Evolutionary conservation across 2,113 vertebrate genomes (phyloP), one percentile per base, ranked within the genome.

Genomic region (Mystacornis crossleyi): DNA sequence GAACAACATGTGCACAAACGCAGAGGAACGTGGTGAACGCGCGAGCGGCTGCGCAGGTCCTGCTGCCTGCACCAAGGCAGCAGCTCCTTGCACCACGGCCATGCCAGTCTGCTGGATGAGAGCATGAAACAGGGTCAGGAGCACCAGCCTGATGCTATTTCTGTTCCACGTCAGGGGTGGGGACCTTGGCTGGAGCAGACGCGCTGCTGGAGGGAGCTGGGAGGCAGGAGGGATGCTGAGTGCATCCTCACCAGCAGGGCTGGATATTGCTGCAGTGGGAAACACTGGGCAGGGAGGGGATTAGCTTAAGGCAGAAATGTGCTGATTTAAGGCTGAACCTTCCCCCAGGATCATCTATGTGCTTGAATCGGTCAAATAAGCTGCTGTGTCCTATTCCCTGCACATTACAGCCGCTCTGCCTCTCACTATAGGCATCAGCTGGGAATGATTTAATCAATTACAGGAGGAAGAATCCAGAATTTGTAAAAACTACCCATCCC

Each of bases 41-140:
- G 1, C 2, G 42, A 85, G 47, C 38, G 48, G 81, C 55, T 12
- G 29, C 18, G 29, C 28, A 38, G 48, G 17, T 33, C 55, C 60
- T 65, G 24, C 42, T 78, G 38, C 69, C 73, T 50, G 8, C n/a
- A 58, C 18, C 20, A 42, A 38, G 33, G n/a, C n/a, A 40, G 64
- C 40, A 53, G 21, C 58, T 84, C 20, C 70, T 47, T 29, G 29
- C 51, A 58, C 38, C 34, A 10, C 1, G 5, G 50, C 62, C 43
- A n/a, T 1, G 26, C 16, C 4, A n/a, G 20, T 4, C 17, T 82
- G 57, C n/a, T 21, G 26, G 11, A 11, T 3, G 2, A 54, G 0
- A 42, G 28, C 33, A 53, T 29, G 9, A 3, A 3, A 38, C 21
- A 74, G 31, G 14, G 2, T 26, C 45, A 80, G 62, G 48, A 82